Conservation (phyloP, 2,113 vertebrate species). For the Vanacampus margaritifer region DNA sequence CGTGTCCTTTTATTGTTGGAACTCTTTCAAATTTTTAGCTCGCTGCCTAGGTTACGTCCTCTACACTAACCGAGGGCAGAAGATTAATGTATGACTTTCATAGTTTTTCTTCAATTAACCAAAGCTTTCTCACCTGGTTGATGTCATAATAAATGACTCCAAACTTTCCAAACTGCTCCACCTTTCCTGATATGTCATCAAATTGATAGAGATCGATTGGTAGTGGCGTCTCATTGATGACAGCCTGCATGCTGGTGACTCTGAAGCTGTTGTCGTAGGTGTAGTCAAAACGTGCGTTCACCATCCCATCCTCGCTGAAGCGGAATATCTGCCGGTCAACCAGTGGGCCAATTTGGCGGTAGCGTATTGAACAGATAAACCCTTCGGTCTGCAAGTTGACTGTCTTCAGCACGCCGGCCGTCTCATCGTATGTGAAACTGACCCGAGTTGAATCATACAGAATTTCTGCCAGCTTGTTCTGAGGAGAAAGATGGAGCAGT, state of each 20-base stretch:
- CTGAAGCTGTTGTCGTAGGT: slow-evolving; percentile 98
- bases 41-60: too few species aligned
- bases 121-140: slow-evolving; percentile 73
- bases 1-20: too few species aligned
- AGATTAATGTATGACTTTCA: too few species aligned
- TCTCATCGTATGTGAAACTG: slow-evolving; percentile 97
- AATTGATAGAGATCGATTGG: slow-evolving; percentile 99
- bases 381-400: slow-evolving; percentile 97
- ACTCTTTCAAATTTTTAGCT: too few species aligned
- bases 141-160: slow-evolving; percentile 99
- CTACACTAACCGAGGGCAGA: too few species aligned
- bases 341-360: slow-evolving; percentile 92
- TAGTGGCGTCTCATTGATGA: slow-evolving; percentile 97
- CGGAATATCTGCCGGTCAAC: slow-evolving; percentile 98
- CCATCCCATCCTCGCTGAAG: slow-evolving; percentile 97
- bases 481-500: slow-evolving; percentile 5
- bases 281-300: slow-evolving; percentile 97
- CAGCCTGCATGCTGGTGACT: slow-evolving; percentile 98
- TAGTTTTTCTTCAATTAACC: neutral
- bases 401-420: slow-evolving; percentile 92
- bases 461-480: slow-evolving; percentile 94
- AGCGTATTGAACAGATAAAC: slow-evolving; percentile 97
- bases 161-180: slow-evolving; percentile 98
- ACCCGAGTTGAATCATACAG: slow-evolving; percentile 95
- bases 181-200: slow-evolving; percentile 96